phyloP scores from a whole-genome alignment of 2,113 vertebrate genomes.

The Rhinichthys klamathensis region DNA sequence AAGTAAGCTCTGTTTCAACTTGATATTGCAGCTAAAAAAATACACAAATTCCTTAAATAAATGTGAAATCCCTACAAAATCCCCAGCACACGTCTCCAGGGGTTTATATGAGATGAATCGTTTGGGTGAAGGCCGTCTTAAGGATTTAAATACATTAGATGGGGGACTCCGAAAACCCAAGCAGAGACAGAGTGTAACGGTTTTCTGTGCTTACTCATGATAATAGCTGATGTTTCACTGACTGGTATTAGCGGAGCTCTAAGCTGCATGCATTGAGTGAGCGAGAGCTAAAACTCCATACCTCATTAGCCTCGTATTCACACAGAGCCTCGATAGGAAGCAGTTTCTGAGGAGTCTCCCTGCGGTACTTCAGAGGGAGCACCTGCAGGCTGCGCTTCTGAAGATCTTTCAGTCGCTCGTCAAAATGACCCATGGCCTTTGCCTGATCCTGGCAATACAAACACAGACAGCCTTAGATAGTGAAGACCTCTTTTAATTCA shows the following conservation, averaged over 20 bases:
- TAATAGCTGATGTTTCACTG: slow-evolving; percentile 19
- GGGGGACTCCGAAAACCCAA: not conserved
- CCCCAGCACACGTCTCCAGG: slow-evolving; percentile 27
- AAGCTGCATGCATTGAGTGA: not conserved
- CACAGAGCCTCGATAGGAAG: slow-evolving; percentile 91
- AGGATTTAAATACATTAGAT: slow-evolving; percentile 53
- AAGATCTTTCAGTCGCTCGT: slow-evolving; percentile 82
- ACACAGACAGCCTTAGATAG: slow-evolving; percentile 41
- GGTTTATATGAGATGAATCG: slow-evolving; percentile 41
- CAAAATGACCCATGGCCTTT: slow-evolving; percentile 88
- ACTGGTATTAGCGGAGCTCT: slow-evolving; percentile 17
- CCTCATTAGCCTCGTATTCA: slow-evolving; percentile 88
- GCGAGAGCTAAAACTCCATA: slow-evolving; percentile 60
- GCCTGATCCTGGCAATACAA: slow-evolving; percentile 84
- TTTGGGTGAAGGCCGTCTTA: slow-evolving; percentile 17
- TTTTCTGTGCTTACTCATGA: slow-evolving; percentile 36
- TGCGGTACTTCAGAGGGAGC: slow-evolving; percentile 85
- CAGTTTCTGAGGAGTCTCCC: slow-evolving; percentile 77
- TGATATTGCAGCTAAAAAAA: not conserved
- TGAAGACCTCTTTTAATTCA: not conserved
- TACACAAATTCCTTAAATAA: slow-evolving; percentile 28
- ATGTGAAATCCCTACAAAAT: slow-evolving; percentile 43
- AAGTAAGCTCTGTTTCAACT: slow-evolving; percentile 20
- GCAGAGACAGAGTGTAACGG: not conserved
- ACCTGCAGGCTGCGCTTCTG: slow-evolving; percentile 87